These are phyloP conservation scores for Ochropacha duplaris DNA, from an alignment of 2,888 invertebrate species.

Conservation along the genomic window DNA sequence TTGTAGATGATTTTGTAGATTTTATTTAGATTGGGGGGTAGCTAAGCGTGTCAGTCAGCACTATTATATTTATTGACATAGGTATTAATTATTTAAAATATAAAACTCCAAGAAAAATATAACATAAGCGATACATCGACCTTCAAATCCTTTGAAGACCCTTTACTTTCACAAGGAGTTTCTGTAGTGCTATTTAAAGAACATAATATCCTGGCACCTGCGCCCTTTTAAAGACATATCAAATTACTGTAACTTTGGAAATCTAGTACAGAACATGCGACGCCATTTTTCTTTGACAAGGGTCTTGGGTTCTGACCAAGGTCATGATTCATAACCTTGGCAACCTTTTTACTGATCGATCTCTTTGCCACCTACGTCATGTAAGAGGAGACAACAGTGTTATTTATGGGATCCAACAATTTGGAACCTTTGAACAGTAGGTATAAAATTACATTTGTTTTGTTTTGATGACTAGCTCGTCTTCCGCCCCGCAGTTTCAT, in stretches of 20 bases:
- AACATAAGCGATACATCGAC: too few relatives aligned
- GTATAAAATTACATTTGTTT: neutral
- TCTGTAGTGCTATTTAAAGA: neutral
- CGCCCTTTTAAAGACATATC: conserved; percentile 13
- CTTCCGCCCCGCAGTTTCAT: too few relatives aligned
- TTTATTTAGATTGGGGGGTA: too few relatives aligned
- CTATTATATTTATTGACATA: too few relatives aligned
- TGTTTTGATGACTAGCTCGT: too few relatives aligned
- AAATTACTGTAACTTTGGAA: conserved; percentile 16
- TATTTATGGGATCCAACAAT: neutral
- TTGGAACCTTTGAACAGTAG: neutral
- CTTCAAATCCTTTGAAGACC: too few relatives aligned
- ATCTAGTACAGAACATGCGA: conserved; percentile 13
- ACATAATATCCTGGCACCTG: neutral
- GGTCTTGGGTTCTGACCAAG: conserved; percentile 10
- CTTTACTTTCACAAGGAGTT: neutral
- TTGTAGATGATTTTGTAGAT: too few relatives aligned
- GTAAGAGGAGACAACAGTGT: conserved; percentile 7
- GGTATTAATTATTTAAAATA: too few relatives aligned
- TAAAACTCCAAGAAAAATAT: too few relatives aligned
- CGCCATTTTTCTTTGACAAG: conserved; percentile 21
- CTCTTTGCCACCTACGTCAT: conserved; percentile 7
- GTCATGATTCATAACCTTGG: conserved; percentile 1
- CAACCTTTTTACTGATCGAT: conserved; percentile 19
- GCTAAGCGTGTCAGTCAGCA: too few relatives aligned